These are phyloP conservation scores for Caranx ignobilis DNA, from an alignment of 2,113 vertebrate genomes.

Conservation along the genomic window DNA sequence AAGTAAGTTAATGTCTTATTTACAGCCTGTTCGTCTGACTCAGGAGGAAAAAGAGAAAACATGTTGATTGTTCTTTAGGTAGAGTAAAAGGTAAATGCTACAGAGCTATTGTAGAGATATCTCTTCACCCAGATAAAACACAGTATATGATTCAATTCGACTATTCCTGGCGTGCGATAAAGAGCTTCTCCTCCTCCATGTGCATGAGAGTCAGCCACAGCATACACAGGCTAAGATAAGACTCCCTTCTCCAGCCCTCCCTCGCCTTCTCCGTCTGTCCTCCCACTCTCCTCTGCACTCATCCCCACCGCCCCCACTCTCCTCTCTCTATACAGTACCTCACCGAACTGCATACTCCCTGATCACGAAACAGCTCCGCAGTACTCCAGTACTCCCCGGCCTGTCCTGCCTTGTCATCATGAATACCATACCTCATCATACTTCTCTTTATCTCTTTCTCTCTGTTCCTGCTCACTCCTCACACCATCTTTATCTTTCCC, in stretches of 20 bases:
- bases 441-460: constrained; percentile 53
- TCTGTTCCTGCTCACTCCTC: constrained; percentile 59
- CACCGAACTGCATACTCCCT: constrained; percentile 6
- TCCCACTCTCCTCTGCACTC: constrained; percentile 55
- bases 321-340: constrained; percentile 12
- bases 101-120: too few relatives aligned
- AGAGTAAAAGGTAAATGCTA: too few relatives aligned
- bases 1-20: too few relatives aligned
- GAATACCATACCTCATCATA: constrained; percentile 50
- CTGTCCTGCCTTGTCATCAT: constrained; percentile 29
- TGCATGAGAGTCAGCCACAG: constrained; percentile 60
- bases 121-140: not conserved
- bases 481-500: constrained; percentile 47
- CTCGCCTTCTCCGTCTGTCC: constrained; percentile 50
- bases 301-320: constrained; percentile 29
- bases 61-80: too few relatives aligned
- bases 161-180: constrained; percentile 49
- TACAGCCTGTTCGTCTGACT: too few relatives aligned
- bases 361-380: constrained; percentile 17
- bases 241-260: constrained; percentile 44
- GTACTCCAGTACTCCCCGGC: not conserved
- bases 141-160: constrained; percentile 32
- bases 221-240: constrained; percentile 65
- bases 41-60: too few relatives aligned
- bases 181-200: constrained; percentile 23